These are phyloP conservation scores for Anthopleura xanthogrammica DNA, from an alignment of 92 coral and sea anemone genomes.

Conservation along the genomic window DNA sequence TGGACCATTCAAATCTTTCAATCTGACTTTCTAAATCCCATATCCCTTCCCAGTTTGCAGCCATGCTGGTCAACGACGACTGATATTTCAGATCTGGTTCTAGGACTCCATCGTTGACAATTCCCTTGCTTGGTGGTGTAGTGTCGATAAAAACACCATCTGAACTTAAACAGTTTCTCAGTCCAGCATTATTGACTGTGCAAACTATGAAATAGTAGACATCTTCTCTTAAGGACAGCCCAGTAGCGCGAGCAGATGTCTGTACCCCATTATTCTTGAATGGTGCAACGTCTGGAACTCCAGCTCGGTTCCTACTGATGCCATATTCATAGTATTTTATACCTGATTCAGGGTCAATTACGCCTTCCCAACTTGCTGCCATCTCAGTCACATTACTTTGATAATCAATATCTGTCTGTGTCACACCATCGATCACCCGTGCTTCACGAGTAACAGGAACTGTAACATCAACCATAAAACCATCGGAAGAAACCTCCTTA, in stretches of 20 bases:
- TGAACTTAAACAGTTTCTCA: slow-evolving; percentile 71
- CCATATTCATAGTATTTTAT: slow-evolving; percentile 68
- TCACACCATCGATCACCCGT: slow-evolving; percentile 73
- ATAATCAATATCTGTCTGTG: slow-evolving; percentile 74
- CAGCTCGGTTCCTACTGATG: slow-evolving; percentile 71
- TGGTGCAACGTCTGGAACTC: slow-evolving; percentile 58
- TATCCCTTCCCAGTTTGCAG: slow-evolving; percentile 95
- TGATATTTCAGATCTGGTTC: slow-evolving; percentile 89
- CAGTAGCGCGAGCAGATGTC: slow-evolving; percentile 45
- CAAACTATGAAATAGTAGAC: slow-evolving; percentile 81
- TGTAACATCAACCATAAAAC: slow-evolving; percentile 72
- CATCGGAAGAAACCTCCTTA: slow-evolving; percentile 75
- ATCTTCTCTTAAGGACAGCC: slow-evolving; percentile 58
- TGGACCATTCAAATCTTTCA: slow-evolving; percentile 82
- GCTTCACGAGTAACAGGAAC: slow-evolving; percentile 71
- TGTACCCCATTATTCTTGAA: slow-evolving; percentile 48
- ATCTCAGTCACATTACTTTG: slow-evolving; percentile 65
- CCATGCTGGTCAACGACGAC: slow-evolving; percentile 60
- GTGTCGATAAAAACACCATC: slow-evolving; percentile 85
- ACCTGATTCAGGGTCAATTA: slow-evolving; percentile 76
- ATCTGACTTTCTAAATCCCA: slow-evolving; percentile 90
- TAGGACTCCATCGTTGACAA: slow-evolving; percentile 83
- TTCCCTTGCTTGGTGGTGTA: slow-evolving; percentile 72
- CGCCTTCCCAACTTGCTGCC: slow-evolving; percentile 83
- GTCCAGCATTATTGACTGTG: slow-evolving; percentile 77